Evolutionary conservation across 2,888 invertebrate species (phyloP), one percentile per base, ranked within the genome.

Genomic region (Agrotis puta): DNA sequence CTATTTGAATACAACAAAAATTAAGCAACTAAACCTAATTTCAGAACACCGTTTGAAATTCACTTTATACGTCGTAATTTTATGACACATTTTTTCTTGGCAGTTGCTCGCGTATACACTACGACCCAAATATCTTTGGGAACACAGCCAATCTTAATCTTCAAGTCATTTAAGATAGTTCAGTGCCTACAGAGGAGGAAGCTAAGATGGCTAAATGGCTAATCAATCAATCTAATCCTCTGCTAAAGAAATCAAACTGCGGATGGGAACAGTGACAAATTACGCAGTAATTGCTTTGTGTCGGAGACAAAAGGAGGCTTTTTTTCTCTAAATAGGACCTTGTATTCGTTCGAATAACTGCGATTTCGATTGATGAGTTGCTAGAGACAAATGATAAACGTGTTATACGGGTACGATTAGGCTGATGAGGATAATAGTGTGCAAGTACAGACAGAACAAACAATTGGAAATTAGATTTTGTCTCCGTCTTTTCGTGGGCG

Each of bases 261-360:
- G 84, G 89, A 91, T 87, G 88, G 77, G 87, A 87, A 80, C 89
- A 82, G 93, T 94, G 95, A 95, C 95, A 95, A 95, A 95, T 94
- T 94, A 90, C 89, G 85, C 91, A 90, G 93, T 95, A 94, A 95
- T 95, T 95, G 95, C 90, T 89, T 87, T 88, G 90, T 92, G 90
- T 85, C 87, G 88, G 87, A 90, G 91, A 90, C 91, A 91, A 90
- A 91, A n/a, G 90, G 85, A n/a, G 90, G 85, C 84, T 89, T 91
- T 91, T 88, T 89, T 78, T 87, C 80, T 78, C 80, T 88, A 92
- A 93, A 91, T 92, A 39, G 39, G 39, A 39, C 39, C 39, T 39
- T 91, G 89, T 86, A 90, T 87, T 85, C 86, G 89, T 88, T 90
- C 90, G 89, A 92, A 93, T 92, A 93, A 92, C 91, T 90, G 89